Conservation (phyloP, 2,888 invertebrate species). For the Mechanitis messenoides region DNA sequence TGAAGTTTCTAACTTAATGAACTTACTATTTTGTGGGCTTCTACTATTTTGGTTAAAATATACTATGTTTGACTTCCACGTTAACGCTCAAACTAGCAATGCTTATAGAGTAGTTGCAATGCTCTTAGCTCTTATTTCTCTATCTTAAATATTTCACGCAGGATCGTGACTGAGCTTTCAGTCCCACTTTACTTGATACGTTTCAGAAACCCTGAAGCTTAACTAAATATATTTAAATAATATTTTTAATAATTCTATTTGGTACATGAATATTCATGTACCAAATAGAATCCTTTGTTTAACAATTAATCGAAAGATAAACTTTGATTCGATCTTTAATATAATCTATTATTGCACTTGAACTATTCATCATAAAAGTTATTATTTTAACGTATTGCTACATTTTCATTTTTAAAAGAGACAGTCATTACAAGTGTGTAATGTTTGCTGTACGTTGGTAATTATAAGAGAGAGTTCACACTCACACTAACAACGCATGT, state of each 20-base stretch:
- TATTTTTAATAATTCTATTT: too few species aligned
- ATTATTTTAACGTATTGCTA: not conserved
- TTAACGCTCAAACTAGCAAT: not conserved
- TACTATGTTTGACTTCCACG: too few species aligned
- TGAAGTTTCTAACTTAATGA: too few species aligned
- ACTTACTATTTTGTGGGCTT: too few species aligned
- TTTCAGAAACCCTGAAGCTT: not conserved
- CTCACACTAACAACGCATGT: conserved; percentile 1
- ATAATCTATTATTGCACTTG: too few species aligned
- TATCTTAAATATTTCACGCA: not conserved
- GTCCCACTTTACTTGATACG: not conserved
- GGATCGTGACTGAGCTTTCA: not conserved
- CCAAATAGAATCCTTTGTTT: too few species aligned
- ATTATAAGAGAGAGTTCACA: not conserved
- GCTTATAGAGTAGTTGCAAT: not conserved
- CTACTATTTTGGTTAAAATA: too few species aligned
- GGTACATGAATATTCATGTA: too few species aligned
- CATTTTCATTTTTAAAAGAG: not conserved
- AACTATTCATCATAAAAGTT: too few species aligned
- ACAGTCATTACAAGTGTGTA: not conserved
- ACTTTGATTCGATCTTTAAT: too few species aligned
- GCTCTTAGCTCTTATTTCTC: not conserved
- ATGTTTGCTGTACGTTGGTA: not conserved
- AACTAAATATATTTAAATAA: too few species aligned
- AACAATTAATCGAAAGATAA: too few species aligned